Conservation (phyloP, 2,888 invertebrate genomes). For the Nomada ferruginata region DNA sequence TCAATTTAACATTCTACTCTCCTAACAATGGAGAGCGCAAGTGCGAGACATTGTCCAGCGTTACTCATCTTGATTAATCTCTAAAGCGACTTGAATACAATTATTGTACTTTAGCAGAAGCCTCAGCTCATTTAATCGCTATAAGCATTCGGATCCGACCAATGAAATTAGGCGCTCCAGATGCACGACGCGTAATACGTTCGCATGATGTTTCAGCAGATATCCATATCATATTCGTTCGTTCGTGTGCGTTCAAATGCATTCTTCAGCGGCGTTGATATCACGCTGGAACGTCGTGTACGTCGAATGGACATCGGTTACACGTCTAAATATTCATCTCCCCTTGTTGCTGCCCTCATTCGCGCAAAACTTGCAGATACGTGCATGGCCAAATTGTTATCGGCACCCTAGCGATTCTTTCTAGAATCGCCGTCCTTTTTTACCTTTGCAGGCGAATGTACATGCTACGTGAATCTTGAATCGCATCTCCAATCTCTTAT, state of each 20-base stretch:
- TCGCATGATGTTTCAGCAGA: constrained; percentile 15
- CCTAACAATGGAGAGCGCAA: too few relatives aligned
- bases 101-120: background rate
- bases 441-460: too few relatives aligned
- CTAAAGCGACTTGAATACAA: background rate
- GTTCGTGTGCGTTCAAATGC: constrained; percentile 15
- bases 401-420: background rate
- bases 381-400: constrained; percentile 16
- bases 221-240: constrained; percentile 11
- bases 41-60: too few relatives aligned
- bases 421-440: too few relatives aligned
- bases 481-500: too few relatives aligned
- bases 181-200: constrained; percentile 13
- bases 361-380: constrained; percentile 15
- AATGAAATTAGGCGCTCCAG: constrained; percentile 17
- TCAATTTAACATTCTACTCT: too few relatives aligned
- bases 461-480: too few relatives aligned
- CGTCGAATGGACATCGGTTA: background rate
- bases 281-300: constrained; percentile 9
- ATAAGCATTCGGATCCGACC: background rate
- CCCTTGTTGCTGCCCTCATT: constrained; percentile 9
- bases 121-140: background rate
- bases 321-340: constrained; percentile 23
- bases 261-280: constrained; percentile 5
- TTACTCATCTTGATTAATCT: background rate